Evolutionary conservation across 2,113 vertebrate species (phyloP), one percentile per base, ranked within the genome.

Genomic region (Carettochelys insculpta): DNA sequence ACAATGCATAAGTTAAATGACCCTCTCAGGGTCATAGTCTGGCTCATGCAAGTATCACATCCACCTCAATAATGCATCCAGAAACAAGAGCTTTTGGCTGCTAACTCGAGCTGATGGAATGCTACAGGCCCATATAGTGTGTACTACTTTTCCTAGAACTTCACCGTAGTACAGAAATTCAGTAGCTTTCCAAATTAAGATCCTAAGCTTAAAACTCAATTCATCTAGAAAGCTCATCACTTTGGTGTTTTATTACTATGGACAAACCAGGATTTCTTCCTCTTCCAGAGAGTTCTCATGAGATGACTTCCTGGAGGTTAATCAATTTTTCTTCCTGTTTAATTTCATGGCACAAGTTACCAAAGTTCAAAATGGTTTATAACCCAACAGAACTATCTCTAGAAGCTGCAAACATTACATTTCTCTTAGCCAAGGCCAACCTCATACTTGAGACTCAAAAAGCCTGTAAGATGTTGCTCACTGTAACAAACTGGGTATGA

Each of bases 261-360:
- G 90, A 82, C 95, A 97, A 97, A 96, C 88, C 85, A 92, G 38
- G 27, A 50, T 19, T 88, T 85, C 86, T 79, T 54, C 90, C 80
- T 38, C 29, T 81, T 94, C 82, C 86, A 27, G 34, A 79, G 4
- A 27, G 92, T 47, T 95, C 91, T 89, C 81, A 56, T 47, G 75
- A 92, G 61, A 56, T 87, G 24, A 89, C 11, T 75, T 45, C 52
- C 77, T 48, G 75, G 73, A 24, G 47, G 86, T 90, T 34, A 91
- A 54, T 56, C 78, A 94, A 43, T 75, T 91, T 85, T 83, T 81
- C 14, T 41, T 73, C 73, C 48, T 91, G 80, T 93, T 94, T 94
- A 43, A 52, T 87, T 96, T 95, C 92, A 43, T 65, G 1, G 94
- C 96, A 90, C 73, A 89, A 96, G 90, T 92, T 92, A 81, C 65